phyloP scores from a whole-genome alignment of 64 coral and sea anemone genomes.

The Pachyseris speciosa region DNA sequence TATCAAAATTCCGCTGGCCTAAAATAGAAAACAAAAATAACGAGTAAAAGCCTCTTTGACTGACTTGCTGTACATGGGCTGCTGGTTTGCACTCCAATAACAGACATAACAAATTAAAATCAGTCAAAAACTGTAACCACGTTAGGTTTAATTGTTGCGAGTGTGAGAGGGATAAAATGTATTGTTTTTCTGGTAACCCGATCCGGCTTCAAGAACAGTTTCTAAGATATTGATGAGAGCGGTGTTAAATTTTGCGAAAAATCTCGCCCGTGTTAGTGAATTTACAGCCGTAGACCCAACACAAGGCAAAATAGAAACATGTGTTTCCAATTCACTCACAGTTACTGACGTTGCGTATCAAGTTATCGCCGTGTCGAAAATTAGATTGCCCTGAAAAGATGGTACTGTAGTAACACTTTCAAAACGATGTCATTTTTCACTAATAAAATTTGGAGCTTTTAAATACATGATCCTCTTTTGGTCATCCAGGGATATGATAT shows the following conservation, averaged over 20 bases:
- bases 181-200: neutral
- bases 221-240: neutral
- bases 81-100: neutral
- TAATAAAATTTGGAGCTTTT: slow-evolving; percentile 3
- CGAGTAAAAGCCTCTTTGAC: neutral
- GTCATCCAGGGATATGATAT: neutral
- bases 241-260: neutral
- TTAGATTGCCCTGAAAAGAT: too few relatives aligned
- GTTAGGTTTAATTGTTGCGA: neutral
- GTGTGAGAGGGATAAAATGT: neutral
- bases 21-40: neutral
- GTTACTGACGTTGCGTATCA: neutral
- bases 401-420: neutral
- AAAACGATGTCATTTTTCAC: neutral
- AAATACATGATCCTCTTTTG: neutral
- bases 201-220: neutral
- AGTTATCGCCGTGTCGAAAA: neutral
- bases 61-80: neutral
- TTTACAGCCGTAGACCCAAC: neutral
- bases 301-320: neutral
- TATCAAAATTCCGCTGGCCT: too few relatives aligned
- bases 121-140: neutral
- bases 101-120: neutral
- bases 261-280: neutral
- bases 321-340: neutral